phyloP scores from a whole-genome alignment of 53 echinoderm and acorn worm species.

The Stichopus horrens region DNA sequence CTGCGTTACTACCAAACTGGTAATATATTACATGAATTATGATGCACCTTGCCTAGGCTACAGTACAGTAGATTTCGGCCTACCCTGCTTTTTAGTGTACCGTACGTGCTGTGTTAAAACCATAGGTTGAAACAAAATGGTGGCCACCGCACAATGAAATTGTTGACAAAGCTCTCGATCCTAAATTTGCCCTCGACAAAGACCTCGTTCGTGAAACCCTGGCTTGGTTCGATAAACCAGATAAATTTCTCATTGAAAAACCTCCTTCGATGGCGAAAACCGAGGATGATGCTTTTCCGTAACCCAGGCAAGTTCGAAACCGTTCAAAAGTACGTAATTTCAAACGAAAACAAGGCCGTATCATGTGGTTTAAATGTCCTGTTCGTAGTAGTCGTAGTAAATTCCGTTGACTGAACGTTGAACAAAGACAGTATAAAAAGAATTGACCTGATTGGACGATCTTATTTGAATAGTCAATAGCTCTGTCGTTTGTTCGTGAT shows the following conservation, averaged over 20 bases:
- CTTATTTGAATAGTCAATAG: constrained; percentile 55
- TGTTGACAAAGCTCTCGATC: constrained; percentile 37
- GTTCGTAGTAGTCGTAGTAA: constrained; percentile 82
- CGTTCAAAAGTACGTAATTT: constrained; percentile 42
- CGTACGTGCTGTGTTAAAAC: background rate
- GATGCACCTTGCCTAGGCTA: no score
- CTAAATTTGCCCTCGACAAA: constrained; percentile 14
- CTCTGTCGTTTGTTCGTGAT: constrained; percentile 62
- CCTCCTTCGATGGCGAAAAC: background rate
- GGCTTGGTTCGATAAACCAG: background rate
- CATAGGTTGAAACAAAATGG: constrained; percentile 25
- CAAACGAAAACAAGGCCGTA: constrained; percentile 57
- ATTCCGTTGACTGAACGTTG: constrained; percentile 95
- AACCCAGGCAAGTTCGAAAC: background rate
- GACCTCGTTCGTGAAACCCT: background rate
- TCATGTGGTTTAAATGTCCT: constrained; percentile 51
- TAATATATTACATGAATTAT: no score
- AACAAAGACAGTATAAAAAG: constrained; percentile 91
- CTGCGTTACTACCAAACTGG: no score
- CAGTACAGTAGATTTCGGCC: background rate
- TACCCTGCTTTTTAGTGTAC: constrained; percentile 18
- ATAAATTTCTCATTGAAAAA: background rate
- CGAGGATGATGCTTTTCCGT: background rate
- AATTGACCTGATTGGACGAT: constrained; percentile 69
- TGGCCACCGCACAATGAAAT: constrained; percentile 46